Conservation (phyloP, 2,113 vertebrate genomes). For the Pipa parva region DNA sequence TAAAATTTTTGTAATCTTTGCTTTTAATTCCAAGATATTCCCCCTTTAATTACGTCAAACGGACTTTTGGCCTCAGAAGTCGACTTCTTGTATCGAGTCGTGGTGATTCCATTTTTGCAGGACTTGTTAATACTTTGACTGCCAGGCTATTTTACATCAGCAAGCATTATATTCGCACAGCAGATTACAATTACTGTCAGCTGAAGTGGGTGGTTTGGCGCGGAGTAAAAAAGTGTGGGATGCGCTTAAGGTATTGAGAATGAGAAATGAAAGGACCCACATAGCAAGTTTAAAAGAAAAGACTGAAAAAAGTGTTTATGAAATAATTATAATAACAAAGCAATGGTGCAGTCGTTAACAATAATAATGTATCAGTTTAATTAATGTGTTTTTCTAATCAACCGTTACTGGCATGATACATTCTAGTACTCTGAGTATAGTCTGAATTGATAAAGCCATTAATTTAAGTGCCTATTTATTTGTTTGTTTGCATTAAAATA, state of each 20-base stretch:
- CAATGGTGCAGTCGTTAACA: background rate
- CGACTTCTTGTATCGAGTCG: no score
- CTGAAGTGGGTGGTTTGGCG: constrained; percentile 27
- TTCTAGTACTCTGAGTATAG: no score
- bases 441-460: no score
- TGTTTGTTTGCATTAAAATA: no score
- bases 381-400: background rate
- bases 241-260: constrained; percentile 18
- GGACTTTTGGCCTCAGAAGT: no score
- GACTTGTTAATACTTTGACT: background rate
- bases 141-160: constrained; percentile 25
- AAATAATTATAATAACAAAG: background rate
- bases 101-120: no score
- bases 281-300: background rate
- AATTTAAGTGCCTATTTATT: no score
- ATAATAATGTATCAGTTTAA: background rate
- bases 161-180: constrained; percentile 4
- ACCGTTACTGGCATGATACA: background rate
- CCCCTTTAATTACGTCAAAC: no score
- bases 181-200: constrained; percentile 29
- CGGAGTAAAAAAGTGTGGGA: constrained; percentile 20
- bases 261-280: background rate
- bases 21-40: no score
- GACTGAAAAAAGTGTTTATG: background rate
- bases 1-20: no score